Conservation (phyloP, 35 echinoderm and acorn worm species). For the Antedon bifida region DNA sequence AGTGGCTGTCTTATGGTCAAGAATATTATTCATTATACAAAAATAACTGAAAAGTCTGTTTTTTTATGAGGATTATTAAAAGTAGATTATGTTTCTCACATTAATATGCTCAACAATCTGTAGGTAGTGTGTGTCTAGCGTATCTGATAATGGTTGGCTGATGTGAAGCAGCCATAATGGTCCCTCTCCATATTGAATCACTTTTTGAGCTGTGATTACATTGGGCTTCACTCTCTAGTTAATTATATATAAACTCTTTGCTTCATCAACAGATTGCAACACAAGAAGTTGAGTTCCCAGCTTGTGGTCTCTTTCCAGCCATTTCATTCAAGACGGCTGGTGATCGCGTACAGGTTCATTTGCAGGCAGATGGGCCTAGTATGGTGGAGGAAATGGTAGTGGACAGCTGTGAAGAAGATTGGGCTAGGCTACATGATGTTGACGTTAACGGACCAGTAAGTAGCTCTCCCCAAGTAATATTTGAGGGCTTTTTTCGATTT, state of each 20-base stretch:
- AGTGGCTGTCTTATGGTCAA: no score
- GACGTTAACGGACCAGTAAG: constrained; percentile 74
- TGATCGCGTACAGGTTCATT: constrained; percentile 45
- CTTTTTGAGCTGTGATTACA: no score
- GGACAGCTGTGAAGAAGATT: constrained; percentile 57
- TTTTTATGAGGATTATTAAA: no score
- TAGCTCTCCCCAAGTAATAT: background rate
- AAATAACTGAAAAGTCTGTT: no score
- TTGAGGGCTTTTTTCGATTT: background rate
- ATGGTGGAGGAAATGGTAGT: constrained; percentile 92
- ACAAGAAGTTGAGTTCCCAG: constrained; percentile 37
- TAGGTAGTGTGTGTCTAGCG: no score
- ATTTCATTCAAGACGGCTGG: constrained; percentile 44
- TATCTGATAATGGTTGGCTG: no score
- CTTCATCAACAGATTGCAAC: constrained; percentile 27
- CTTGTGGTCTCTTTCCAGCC: constrained; percentile 47
- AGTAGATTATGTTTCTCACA: no score
- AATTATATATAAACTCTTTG: background rate
- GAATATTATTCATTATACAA: no score
- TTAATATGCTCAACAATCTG: no score
- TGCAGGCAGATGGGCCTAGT: constrained; percentile 47
- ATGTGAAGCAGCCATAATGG: no score
- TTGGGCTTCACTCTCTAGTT: no score
- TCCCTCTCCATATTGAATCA: no score
- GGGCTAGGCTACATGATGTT: constrained; percentile 80